Base-by-base conservation (phyloP, 2,113 vertebrate species). In the Turdus rufiventris region DNA sequence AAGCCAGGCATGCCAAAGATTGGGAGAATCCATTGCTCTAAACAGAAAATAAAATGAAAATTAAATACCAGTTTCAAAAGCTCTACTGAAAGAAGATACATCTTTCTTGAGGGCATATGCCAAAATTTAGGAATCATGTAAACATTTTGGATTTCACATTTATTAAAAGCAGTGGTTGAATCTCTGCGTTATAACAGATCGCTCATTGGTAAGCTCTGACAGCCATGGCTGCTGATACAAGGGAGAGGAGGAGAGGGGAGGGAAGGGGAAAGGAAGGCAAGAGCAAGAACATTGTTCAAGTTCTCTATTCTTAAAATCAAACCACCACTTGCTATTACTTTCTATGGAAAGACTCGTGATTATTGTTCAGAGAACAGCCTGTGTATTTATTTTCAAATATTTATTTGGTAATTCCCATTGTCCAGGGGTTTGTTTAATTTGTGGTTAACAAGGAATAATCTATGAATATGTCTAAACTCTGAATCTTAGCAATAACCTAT, bases 1-100 rank as follows among this genome's bases (percentile, higher is more conserved):
- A 97, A 97, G 50, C 70, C 76, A 90, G 70, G 56, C 47, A 82
- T 31, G 61, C 78, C 77, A 91, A 94, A 51, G 47, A 75, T 96
- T 96, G 94, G 75, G 57, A 72, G 70, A 94, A 92, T 58, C 71
- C 14, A 31, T 56, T 83, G 13, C n/a, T 91, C 83, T 72, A 88
- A 94, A 83, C 12, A 85, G 73, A 66, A 20, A 50, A 33, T 2
- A 77, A 92, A 92, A 92, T 58, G 19, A 73, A 94, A 95, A 61
- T 53, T 73, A 92, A 95, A 85, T 83, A 56, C 9, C 9, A 53
- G 25, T 77, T 93, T 91, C 62, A 67, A 89, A 94, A 80, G 38
- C 14, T 23, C 9, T 66, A 6, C 40, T 72, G 33, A 38, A 76
- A 86, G 6, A 40, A 60, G 13, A 42, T 28, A 29, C 26, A 90